Evolutionary conservation across 2,113 vertebrate species (phyloP).

Genomic region (Corythornis madagascariensis): DNA sequence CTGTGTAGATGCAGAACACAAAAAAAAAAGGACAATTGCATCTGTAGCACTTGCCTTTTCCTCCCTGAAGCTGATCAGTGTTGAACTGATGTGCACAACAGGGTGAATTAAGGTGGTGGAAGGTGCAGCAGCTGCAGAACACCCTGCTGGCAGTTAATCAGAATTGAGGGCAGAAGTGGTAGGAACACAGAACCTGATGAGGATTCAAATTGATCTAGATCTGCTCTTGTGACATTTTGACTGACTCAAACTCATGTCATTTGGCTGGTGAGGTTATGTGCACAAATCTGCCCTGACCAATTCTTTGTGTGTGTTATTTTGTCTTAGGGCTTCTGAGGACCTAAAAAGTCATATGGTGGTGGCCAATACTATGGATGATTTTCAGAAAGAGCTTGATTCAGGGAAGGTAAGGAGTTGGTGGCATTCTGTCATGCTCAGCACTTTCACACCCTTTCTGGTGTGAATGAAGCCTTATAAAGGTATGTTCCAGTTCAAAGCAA

Average conservation of each 20-base stretch:
- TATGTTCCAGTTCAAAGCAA: neutral
- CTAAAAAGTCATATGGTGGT: conserved; percentile 89
- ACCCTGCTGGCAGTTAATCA: neutral
- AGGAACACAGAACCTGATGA: neutral
- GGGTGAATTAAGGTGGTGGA: neutral
- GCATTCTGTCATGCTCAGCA: neutral
- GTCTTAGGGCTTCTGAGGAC: conserved; percentile 86
- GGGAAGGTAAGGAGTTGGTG: conserved; percentile 83
- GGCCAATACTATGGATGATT: conserved; percentile 88
- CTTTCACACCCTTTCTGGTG: neutral
- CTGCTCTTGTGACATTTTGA: neutral
- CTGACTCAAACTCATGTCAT: neutral
- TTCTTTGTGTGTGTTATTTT: neutral
- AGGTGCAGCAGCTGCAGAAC: neutral
- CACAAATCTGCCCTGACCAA: neutral
- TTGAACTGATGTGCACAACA: neutral
- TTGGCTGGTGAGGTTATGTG: neutral
- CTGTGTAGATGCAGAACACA: neutral
- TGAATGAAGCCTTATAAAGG: neutral
- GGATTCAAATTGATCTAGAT: neutral
- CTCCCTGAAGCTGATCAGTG: neutral
- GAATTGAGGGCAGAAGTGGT: neutral
- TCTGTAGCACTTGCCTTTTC: neutral
- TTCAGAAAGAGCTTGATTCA: conserved; percentile 90
- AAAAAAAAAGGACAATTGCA: neutral